These are phyloP conservation scores for Troglohyphantes excavatus DNA, from an alignment of 2,888 invertebrate genomes.

Conservation along the genomic window DNA sequence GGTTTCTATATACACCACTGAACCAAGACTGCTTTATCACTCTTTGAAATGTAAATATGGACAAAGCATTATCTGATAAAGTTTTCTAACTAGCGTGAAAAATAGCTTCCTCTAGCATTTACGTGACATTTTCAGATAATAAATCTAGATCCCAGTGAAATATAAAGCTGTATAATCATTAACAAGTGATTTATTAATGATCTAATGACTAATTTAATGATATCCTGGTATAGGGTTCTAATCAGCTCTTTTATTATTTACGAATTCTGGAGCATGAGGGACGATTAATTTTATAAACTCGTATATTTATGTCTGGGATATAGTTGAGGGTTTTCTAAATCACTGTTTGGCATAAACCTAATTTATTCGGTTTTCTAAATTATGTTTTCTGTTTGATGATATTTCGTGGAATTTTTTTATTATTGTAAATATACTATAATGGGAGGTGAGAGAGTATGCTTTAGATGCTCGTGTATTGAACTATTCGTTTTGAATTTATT, in stretches of 20 bases:
- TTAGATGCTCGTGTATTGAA: no score
- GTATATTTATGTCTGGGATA: neutral
- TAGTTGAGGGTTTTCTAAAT: no score
- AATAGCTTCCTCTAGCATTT: slow-evolving; percentile 21
- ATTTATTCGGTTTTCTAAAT: no score
- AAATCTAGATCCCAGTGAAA: slow-evolving; percentile 22
- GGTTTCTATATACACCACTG: no score
- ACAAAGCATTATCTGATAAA: neutral
- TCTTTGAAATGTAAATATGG: neutral
- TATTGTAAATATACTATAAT: no score
- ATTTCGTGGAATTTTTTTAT: no score
- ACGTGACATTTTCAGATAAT: slow-evolving; percentile 49
- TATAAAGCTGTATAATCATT: slow-evolving; percentile 24
- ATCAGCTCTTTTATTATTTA: slow-evolving; percentile 3
- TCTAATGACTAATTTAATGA: slow-evolving; percentile 50
- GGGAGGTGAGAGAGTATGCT: no score
- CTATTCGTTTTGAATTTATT: no score
- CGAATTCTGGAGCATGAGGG: neutral
- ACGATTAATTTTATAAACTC: slow-evolving; percentile 3
- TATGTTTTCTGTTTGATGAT: no score
- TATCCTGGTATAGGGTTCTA: slow-evolving; percentile 38
- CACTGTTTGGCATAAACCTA: no score
- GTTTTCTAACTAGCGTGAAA: slow-evolving; percentile 8
- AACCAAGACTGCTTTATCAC: neutral
- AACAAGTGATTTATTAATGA: slow-evolving; percentile 56